Evolutionary conservation across 1,140 invertebrate genomes (phyloP), one percentile per base, ranked within the genome.

Genomic region (Dinothrombium tinctorium): DNA sequence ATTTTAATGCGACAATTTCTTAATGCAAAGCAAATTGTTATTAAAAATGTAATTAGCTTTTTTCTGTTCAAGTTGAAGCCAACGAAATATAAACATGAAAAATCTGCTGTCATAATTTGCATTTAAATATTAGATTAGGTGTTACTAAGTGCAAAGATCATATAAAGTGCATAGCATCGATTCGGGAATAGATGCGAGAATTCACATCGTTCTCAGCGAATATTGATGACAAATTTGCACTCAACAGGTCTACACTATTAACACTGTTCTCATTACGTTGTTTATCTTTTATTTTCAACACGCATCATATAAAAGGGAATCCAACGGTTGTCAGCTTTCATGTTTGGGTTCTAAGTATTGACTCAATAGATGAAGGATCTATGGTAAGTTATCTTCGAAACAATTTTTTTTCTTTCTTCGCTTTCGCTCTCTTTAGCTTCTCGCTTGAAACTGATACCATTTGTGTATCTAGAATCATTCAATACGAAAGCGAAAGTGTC

Each of bases 351-450:
- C 81, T 87, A 76, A 78, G 79, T 6, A 59, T 86, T 32, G 81
- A 87, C 60, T 84, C 80, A 11, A 86, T 87, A 31, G 79, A 86
- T 52, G 81, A 87, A 57, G 79, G 73, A 49, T 84, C 80, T 8
- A 87, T 87, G 81, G 76, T 80, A 63, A 55, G 52, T 47, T 20
- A 23, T n/a, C 17, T 32, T 19, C 51, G 5, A 15, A 6, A 39
- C 24, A 39, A 39, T 14, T n/a, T 39, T n/a, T n/a, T n/a, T n/a
- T n/a, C n/a, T n/a, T n/a, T n/a, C n/a, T n/a, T n/a, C n/a, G n/a
- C n/a, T n/a, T n/a, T n/a, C n/a, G n/a, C n/a, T n/a, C n/a, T n/a
- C n/a, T n/a, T n/a, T n/a, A n/a, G n/a, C n/a, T n/a, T n/a, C n/a
- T n/a, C n/a, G n/a, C n/a, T n/a, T n/a, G n/a, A n/a, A n/a, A n/a